Percentiles rank a stretch among this genome's conserved stretches.
These are phyloP conservation scores for Characodon lateralis DNA, from an alignment of 2,797 vertebrate genomes.

Conservation along the genomic window DNA sequence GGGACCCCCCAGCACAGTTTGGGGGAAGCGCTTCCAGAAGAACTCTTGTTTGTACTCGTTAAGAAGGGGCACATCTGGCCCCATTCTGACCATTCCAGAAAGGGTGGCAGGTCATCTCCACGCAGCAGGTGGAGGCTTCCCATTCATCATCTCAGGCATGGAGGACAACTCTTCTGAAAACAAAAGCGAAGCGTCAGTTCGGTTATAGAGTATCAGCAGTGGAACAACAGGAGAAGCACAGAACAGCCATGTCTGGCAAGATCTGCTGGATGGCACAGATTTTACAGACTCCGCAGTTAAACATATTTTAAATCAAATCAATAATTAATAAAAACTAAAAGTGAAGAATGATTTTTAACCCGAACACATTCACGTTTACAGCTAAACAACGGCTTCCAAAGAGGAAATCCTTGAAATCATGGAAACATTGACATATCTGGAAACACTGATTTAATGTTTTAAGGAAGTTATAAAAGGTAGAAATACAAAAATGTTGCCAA, in stretches of 20 bases:
- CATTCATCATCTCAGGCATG: slow-evolving; percentile 56
- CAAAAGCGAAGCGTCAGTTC: not conserved
- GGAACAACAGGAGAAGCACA: not conserved
- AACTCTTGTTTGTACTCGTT: slow-evolving; percentile 99
- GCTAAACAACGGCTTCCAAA: no score
- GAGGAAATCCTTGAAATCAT: no score
- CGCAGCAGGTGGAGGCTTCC: slow-evolving; percentile 55
- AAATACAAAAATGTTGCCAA: no score
- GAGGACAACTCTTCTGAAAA: slow-evolving; percentile 45
- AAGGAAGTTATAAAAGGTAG: no score
- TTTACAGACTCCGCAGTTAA: not conserved
- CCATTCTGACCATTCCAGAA: slow-evolving; percentile 88
- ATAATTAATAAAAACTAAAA: no score
- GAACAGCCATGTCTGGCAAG: not conserved
- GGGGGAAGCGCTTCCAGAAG: slow-evolving; percentile 97
- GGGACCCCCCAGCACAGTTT: slow-evolving; percentile 93
- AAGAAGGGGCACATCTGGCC: slow-evolving; percentile 97
- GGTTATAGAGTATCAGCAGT: no score
- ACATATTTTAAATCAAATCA: not conserved
- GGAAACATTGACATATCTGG: no score
- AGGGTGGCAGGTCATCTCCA: slow-evolving; percentile 80
- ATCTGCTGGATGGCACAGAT: not conserved
- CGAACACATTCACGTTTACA: no score
- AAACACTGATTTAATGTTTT: no score
- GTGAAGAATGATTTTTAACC: no score